phyloP scores from a whole-genome alignment of 23 tunicate species.

The Trididemnum nubilum region DNA sequence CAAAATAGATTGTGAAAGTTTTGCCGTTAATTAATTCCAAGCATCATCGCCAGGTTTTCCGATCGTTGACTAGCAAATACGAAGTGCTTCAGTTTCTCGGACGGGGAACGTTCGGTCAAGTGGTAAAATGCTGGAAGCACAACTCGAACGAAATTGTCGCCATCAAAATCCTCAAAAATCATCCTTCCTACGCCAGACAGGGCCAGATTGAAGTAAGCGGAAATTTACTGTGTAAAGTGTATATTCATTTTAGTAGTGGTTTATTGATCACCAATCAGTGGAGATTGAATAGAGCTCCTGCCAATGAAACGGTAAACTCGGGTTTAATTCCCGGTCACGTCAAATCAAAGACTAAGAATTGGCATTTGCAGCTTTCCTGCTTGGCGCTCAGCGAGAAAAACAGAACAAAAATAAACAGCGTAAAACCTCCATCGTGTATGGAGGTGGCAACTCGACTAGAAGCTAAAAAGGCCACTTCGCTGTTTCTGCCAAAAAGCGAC shows the following conservation, averaged over 20 bases:
- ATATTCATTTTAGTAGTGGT: background rate
- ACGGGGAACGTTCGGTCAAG: slow-evolving; percentile 98
- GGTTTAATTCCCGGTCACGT: too few species aligned
- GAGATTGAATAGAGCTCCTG: background rate
- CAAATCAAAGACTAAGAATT: too few species aligned
- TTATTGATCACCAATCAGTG: background rate
- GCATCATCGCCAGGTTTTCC: slow-evolving; percentile 73
- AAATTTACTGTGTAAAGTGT: background rate
- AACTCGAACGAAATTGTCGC: slow-evolving; percentile 95
- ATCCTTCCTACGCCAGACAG: slow-evolving; percentile 95
- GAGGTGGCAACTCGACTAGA: too few species aligned
- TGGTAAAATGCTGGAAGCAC: slow-evolving; percentile 98
- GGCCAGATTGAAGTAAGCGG: slow-evolving; percentile 88
- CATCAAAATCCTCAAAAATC: slow-evolving; percentile 95
- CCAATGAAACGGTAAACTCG: too few species aligned
- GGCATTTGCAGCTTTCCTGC: too few species aligned
- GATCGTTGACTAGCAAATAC: slow-evolving; percentile 71
- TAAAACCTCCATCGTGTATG: too few species aligned
- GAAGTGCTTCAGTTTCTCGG: slow-evolving; percentile 98
- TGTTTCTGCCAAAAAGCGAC: too few species aligned
- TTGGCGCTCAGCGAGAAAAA: too few species aligned
- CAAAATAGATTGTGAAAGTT: too few species aligned
- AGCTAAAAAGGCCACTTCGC: too few species aligned
- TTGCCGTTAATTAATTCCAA: too few species aligned
- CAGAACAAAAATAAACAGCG: too few species aligned